Base-by-base conservation (phyloP, 2,888 invertebrate species). In the Sphaerophoria rueppellii region DNA sequence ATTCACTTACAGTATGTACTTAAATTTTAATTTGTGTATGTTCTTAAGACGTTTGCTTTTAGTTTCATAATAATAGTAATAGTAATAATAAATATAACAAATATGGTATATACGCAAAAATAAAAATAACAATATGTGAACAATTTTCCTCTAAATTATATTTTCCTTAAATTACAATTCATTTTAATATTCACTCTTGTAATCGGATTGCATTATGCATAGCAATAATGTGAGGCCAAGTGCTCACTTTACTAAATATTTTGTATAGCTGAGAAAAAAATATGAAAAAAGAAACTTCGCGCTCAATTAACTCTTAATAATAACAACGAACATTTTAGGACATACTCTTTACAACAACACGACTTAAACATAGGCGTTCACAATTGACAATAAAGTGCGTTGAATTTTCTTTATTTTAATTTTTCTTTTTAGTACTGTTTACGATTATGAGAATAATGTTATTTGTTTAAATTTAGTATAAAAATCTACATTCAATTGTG, bases 61-160 rank as follows among this genome's bases (percentile, higher is more conserved):
- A 72, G 71, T 82, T 70, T 57, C 70, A 74, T 71, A 78, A 74
- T 57, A 78, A 74, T 74, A 58, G 35, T 54, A 61, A 67, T 61
- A 79, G 60, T 80, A 58, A 58, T 74, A 83, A 79, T 83, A 83
- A 83, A 79, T 83, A 83, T 79, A 83, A 83, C 83, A 83, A 79
- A 75, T 75, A 79, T 43, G 40, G n/a, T n/a, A n/a, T 4, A 6
- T 71, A 72, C 71, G 83, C 83, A 83, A 83, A 83, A 71, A 79
- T 79, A 79, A 83, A 83, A 72, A 75, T 75, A 60, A 60, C 58
- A 60, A 50, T 69, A 77, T 77, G 7, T 82, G 69, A 77, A 77
- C 72, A 77, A 50, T 55, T 69, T 34, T 14, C 48, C 43, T 65
- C 50, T 12, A 40, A 35, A 32, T 58, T 40, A 11, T 4, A 3